A percentile compares a stretch with the other conserved stretches of the same genome.
Conservation (phyloP, 2,888 invertebrate genomes). For the Andrena chrysosceles region DNA sequence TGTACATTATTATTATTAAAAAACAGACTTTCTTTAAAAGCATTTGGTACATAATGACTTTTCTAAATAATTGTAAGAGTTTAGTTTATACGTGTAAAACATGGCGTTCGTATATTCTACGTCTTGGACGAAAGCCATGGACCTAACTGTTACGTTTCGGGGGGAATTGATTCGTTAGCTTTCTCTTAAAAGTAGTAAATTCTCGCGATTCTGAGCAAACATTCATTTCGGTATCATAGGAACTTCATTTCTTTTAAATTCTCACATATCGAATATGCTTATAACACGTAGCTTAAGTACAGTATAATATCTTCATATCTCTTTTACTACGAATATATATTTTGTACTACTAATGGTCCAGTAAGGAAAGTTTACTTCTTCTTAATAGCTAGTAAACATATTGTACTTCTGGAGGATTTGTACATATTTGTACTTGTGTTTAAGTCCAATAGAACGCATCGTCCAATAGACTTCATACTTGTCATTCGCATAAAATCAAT, state of each 20-base stretch:
- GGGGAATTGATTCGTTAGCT: constrained; percentile 43
- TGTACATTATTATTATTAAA: constrained; percentile 5
- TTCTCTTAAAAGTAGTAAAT: constrained; percentile 48
- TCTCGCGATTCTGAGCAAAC: constrained; percentile 59
- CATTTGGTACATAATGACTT: constrained; percentile 7
- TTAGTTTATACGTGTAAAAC: constrained; percentile 12
- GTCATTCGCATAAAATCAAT: constrained; percentile 5
- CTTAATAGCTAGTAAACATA: constrained; percentile 7
- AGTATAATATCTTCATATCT: constrained; percentile 19
- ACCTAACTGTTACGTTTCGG: constrained; percentile 32
- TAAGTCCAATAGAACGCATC: constrained; percentile 8
- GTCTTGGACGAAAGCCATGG: constrained; percentile 36
- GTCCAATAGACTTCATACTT: constrained; percentile 5
- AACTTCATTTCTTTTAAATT: constrained; percentile 61
- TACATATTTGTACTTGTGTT: constrained; percentile 10
- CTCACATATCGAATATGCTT: constrained; percentile 34
- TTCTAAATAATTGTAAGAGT: neutral
- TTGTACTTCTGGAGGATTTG: neutral
- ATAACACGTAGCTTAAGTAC: constrained; percentile 20
- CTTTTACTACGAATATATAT: constrained; percentile 16
- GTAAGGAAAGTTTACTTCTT: neutral
- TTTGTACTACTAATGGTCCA: constrained; percentile 49
- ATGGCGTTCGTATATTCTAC: constrained; percentile 28
- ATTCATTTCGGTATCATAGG: constrained; percentile 62
- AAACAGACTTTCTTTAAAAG: neutral